A percentile compares a stretch with the other conserved stretches of the same genome.
Evolutionary conservation across 2,888 invertebrate genomes (phyloP).

Genomic region (Malthinus flaveolus): DNA sequence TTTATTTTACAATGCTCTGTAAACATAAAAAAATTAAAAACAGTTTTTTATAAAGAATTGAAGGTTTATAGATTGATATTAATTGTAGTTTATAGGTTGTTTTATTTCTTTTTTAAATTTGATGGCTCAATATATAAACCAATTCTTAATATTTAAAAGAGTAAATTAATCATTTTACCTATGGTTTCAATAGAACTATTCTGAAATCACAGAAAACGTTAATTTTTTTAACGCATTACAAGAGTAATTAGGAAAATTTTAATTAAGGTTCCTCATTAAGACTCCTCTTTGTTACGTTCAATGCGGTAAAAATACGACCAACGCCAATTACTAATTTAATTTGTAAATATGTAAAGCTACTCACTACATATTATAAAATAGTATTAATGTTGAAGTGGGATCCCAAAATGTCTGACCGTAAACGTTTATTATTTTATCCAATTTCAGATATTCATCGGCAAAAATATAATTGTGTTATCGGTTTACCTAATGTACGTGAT

Average conservation of each 20-base stretch:
- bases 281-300: slow-evolving; percentile 4
- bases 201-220: slow-evolving; percentile 37
- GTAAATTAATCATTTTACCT: slow-evolving; percentile 32
- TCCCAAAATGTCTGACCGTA: slow-evolving; percentile 56
- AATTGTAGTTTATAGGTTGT: background rate
- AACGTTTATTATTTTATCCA: slow-evolving; percentile 49
- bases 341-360: slow-evolving; percentile 46
- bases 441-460: slow-evolving; percentile 33
- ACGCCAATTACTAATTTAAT: slow-evolving; percentile 14
- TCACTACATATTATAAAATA: slow-evolving; percentile 54
- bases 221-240: slow-evolving; percentile 32
- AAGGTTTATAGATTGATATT: slow-evolving; percentile 12
- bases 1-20: slow-evolving; percentile 49
- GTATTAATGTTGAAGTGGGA: slow-evolving; percentile 52
- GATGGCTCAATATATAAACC: slow-evolving; percentile 16
- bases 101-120: background rate
- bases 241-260: slow-evolving; percentile 4
- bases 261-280: background rate
- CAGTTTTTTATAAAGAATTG: slow-evolving; percentile 41
- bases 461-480: slow-evolving; percentile 13
- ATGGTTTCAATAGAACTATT: slow-evolving; percentile 31
- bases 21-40: slow-evolving; percentile 54
- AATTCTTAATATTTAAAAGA: slow-evolving; percentile 19
- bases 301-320: slow-evolving; percentile 16
- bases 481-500: slow-evolving; percentile 12